Evolutionary conservation across 2,888 invertebrate genomes (phyloP).

Genomic region (Papilio gigon): DNA sequence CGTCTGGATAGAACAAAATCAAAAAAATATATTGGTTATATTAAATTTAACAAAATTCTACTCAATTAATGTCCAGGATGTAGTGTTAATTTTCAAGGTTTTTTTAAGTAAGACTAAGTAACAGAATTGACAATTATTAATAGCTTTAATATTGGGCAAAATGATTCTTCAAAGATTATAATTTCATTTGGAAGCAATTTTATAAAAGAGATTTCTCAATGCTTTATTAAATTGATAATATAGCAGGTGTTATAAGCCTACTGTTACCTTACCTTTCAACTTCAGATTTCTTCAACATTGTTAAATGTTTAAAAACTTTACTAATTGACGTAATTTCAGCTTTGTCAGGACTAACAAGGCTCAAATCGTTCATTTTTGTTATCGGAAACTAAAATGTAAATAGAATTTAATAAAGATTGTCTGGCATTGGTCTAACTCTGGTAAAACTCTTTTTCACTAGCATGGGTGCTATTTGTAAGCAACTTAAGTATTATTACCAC

Average conservation of each 20-base stretch:
- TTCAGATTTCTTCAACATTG: slow-evolving; percentile 61
- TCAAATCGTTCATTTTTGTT: slow-evolving; percentile 58
- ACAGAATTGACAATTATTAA: too few relatives aligned
- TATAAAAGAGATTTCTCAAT: too few relatives aligned
- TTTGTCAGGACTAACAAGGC: slow-evolving; percentile 58
- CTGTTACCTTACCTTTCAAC: slow-evolving; percentile 60
- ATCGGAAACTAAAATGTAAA: slow-evolving; percentile 56
- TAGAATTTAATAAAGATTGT: background rate
- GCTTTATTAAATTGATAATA: too few relatives aligned
- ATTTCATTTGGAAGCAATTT: too few relatives aligned
- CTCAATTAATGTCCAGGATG: background rate
- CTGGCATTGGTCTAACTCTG: too few relatives aligned
- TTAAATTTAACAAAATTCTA: background rate
- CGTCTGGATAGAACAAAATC: slow-evolving; percentile 57
- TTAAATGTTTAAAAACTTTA: slow-evolving; percentile 62
- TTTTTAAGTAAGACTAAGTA: too few relatives aligned
- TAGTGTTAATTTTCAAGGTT: background rate
- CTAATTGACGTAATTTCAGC: slow-evolving; percentile 60
- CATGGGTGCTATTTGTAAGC: too few relatives aligned
- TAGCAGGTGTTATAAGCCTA: background rate
- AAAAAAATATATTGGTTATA: background rate
- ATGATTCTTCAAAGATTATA: too few relatives aligned
- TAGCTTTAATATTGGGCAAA: too few relatives aligned
- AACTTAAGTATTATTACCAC: background rate
- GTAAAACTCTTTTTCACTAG: too few relatives aligned